These are phyloP conservation scores for Lycaena phlaeas DNA, from an alignment of 2,888 invertebrate genomes.

Conservation along the genomic window DNA sequence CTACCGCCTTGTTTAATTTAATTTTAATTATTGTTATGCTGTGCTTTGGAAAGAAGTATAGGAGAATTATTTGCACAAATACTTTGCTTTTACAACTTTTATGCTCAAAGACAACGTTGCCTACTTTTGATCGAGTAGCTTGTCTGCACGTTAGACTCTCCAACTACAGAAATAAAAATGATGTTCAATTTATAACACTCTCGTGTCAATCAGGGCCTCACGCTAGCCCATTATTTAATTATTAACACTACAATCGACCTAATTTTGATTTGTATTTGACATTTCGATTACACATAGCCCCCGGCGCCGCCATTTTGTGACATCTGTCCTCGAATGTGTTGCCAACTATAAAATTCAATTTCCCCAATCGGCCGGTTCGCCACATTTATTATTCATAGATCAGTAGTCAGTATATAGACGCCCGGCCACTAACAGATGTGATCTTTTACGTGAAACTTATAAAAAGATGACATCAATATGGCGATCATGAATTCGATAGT, in stretches of 20 bases:
- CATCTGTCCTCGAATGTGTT: constrained; percentile 71
- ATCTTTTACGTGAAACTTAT: constrained; percentile 71
- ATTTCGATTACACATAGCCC: constrained; percentile 64
- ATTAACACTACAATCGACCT: constrained; percentile 72
- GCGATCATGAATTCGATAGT: constrained; percentile 29
- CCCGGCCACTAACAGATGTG: constrained; percentile 69
- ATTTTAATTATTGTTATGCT: too few species aligned
- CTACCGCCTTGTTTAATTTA: too few species aligned
- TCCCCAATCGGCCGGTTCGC: constrained; percentile 68
- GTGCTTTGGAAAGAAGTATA: too few species aligned
- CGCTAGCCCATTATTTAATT: constrained; percentile 61
- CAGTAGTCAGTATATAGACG: constrained; percentile 61
- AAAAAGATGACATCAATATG: constrained; percentile 53
- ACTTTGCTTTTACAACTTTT: too few species aligned
- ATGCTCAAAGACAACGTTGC: too few species aligned
- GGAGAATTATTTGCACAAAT: too few species aligned
- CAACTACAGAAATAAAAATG: too few species aligned
- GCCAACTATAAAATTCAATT: constrained; percentile 73
- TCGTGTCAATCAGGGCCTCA: constrained; percentile 15
- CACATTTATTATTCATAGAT: constrained; percentile 72
- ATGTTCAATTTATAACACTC: too few species aligned
- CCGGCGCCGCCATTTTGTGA: constrained; percentile 65
- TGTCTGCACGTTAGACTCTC: too few species aligned
- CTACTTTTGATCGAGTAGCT: too few species aligned
- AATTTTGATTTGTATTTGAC: constrained; percentile 73